Base-by-base conservation (phyloP, 2,797 vertebrate genomes). In the Siniperca obscura region DNA sequence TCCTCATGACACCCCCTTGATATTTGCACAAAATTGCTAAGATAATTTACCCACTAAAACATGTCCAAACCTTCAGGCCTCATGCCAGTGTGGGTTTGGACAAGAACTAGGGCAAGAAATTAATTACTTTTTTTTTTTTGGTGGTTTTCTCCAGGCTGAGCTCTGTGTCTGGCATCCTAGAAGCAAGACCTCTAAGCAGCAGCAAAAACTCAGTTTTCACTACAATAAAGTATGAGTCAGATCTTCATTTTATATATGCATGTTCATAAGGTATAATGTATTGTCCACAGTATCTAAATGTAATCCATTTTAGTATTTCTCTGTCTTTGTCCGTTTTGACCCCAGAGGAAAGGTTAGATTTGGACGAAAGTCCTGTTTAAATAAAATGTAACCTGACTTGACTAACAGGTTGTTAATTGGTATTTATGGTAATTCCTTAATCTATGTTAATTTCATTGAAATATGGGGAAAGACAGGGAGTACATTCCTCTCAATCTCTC, bases 41-140 rank as follows among this genome's bases (percentile, higher is more conserved):
- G 79, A 90, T 92, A 83, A 91, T 91, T 89, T 82, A 56, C 44
- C 56, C 12, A 12, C 74, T 75, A 82, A 66, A 91, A 83, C 5
- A 27, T 82, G 80, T 87, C 75, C 81, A 78, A 84, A 70, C 61
- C 76, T 80, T 64, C 52, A 40, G 59, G 75, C 60, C 79, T 78
- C 68, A 52, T 75, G 80, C 52, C 48, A 59, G 10, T 2, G 34
- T 27, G 53, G 21, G 70, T 75, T 82, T 78, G 75, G 70, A 70
- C 65, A 76, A 79, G 78, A 91, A 85, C 62, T 68, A 76, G 77
- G 80, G 64, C 60, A 79, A 57, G 30, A 78, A 82, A 87, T 86
- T 84, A 81, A 90, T 91, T 78, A 87, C 66, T 44, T 74, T 74
- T 81, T 71, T 85, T 38, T 14, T 21, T 59, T 61, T 42, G 30